Conservation (phyloP, 2,113 vertebrate species). For the Protobothrops mucrosquamatus region DNA sequence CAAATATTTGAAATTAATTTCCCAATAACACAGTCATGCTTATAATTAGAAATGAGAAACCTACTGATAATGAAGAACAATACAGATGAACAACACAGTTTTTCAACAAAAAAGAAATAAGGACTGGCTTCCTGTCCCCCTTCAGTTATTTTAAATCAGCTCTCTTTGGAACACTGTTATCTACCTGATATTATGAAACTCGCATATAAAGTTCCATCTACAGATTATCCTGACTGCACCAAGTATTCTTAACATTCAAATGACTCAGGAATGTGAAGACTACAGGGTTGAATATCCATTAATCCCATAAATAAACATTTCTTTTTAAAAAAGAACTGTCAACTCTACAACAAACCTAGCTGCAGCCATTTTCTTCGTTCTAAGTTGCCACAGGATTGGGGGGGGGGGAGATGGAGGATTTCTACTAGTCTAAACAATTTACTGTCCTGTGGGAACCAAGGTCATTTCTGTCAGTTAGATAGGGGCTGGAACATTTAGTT, state of each 20-base stretch:
- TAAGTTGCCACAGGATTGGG: too few species aligned
- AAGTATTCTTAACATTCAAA: background rate
- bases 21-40: background rate
- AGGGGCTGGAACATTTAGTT: too few species aligned
- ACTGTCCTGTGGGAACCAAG: too few species aligned
- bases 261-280: background rate
- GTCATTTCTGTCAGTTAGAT: too few species aligned
- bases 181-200: background rate
- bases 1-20: background rate
- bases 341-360: too few species aligned
- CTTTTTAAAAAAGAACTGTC: background rate
- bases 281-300: background rate
- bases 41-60: background rate
- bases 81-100: background rate
- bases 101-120: background rate
- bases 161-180: background rate
- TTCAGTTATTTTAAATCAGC: background rate
- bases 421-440: too few species aligned
- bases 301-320: background rate
- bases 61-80: background rate
- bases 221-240: background rate
- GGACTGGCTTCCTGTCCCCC: background rate
- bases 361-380: too few species aligned
- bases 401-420: too few species aligned
- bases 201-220: background rate